These are phyloP conservation scores for Heterodera filipjevi DNA, from an alignment of 2,888 invertebrate species.

Conservation along the genomic window DNA sequence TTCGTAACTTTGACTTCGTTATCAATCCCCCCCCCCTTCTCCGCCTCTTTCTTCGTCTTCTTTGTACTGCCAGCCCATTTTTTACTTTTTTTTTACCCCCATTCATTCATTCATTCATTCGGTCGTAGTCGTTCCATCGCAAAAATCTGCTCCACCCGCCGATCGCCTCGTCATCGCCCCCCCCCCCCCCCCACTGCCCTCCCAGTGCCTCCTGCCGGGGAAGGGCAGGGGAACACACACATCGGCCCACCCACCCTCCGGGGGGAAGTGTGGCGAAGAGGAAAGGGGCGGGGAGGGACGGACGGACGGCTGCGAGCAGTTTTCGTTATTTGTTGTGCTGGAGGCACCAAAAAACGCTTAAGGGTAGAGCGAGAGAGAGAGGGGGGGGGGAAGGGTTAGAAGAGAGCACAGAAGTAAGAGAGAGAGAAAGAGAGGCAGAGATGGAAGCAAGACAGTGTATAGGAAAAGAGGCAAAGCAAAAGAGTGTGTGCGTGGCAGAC, in stretches of 20 bases:
- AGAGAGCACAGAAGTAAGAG: background rate
- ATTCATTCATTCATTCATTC: background rate
- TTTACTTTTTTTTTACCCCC: slow-evolving; percentile 23
- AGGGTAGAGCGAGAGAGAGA: background rate
- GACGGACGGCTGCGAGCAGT: background rate
- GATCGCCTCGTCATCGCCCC: slow-evolving; percentile 6
- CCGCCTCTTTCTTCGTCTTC: background rate
- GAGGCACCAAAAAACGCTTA: background rate
- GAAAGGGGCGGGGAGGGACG: background rate
- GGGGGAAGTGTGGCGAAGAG: slow-evolving; percentile 8
- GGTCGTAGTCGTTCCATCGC: slow-evolving; percentile 9
- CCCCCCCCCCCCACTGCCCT: background rate
- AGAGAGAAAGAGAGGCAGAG: background rate
- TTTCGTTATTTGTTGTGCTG: background rate
- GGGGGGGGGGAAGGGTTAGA: no score
- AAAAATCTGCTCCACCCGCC: slow-evolving; percentile 12
- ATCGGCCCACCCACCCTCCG: background rate
- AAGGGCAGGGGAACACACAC: background rate
- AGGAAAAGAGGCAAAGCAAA: background rate
- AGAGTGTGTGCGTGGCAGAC: background rate
- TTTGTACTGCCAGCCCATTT: slow-evolving; percentile 25
- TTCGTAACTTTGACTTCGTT: background rate
- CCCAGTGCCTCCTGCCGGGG: background rate
- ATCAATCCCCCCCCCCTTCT: background rate
- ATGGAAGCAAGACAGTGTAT: background rate